Evolutionary conservation across 2,888 invertebrate genomes (phyloP), one percentile per base, ranked within the genome.

Genomic region (Gari tellinella): DNA sequence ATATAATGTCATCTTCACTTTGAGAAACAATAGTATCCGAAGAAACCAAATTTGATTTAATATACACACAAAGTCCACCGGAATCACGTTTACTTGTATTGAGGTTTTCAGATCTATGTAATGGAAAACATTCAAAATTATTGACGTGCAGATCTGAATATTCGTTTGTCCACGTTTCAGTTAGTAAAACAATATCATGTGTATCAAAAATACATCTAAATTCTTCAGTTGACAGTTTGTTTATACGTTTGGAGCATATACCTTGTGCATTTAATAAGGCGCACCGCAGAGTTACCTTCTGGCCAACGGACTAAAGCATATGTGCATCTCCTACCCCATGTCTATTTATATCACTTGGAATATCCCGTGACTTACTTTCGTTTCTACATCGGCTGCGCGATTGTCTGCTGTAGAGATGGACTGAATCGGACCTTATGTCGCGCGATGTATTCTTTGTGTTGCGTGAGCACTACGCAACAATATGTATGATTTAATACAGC

Each of bases 101-200:
- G 25, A 55, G 55, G 1, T 38, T 55, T 38, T 64, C 56, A 21
- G 31, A 15, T 25, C 56, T 45, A 15, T 64, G 45, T 23, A 64
- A 38, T 10, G 40, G 19, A 57, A 41, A 65, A 49, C 19, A 23
- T 46, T 56, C 64, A 56, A 65, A 65, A 25, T 48, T 49, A 56
- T 49, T 26, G 1, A 65, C 56, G 17, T 38, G 25, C 17, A 57
- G 25, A 40, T 57, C 56, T n/a, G 46, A 64, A 48, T 21, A 48
- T 19, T 55, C 43, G 55, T 64, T 31, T 5, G 55, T 37, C 55
- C 64, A 65, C 4, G 64, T 49, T 57, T 65, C 64, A 12, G 56
- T 56, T 21, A 65, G 45, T n/a, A 57, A 26, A 12, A 65, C 49
- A 56, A 65, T 46, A 17, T 65, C 64, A 49, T 49, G 40, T 0